These are phyloP conservation scores for Tragelaphus eurycerus DNA, from an alignment of 2,797 vertebrate species.

Conservation along the genomic window DNA sequence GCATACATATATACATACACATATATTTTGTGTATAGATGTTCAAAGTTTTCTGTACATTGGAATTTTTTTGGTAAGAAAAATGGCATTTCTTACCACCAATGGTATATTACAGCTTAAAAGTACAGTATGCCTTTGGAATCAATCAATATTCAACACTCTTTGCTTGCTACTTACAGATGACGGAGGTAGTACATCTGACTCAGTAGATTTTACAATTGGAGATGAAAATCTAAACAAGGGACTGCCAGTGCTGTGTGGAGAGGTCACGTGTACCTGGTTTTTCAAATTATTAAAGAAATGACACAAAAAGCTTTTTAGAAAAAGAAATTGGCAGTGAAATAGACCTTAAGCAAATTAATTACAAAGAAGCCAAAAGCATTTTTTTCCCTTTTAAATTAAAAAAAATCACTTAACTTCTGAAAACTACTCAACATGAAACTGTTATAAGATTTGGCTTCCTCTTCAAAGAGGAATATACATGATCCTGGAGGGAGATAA, in stretches of 20 bases:
- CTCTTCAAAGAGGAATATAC: not conserved
- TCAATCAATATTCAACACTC: not conserved
- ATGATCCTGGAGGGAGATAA: not conserved
- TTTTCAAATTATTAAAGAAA: slow-evolving; percentile 73
- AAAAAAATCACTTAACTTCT: slow-evolving; percentile 57
- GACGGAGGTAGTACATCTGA: slow-evolving; percentile 89
- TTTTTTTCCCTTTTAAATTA: not conserved
- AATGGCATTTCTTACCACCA: not conserved
- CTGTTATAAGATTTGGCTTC: not conserved
- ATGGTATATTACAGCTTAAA: not conserved
- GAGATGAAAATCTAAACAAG: slow-evolving; percentile 95
- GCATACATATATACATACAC: not conserved
- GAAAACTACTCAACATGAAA: not conserved
- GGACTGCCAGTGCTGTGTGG: slow-evolving; percentile 84
- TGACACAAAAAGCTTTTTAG: slow-evolving; percentile 21
- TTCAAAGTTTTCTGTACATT: not conserved
- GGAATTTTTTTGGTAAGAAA: not conserved
- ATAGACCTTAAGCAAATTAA: not conserved
- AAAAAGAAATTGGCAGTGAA: slow-evolving; percentile 12
- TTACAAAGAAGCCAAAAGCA: slow-evolving; percentile 5
- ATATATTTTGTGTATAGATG: not conserved
- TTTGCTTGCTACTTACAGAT: slow-evolving; percentile 87
- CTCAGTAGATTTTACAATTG: slow-evolving; percentile 96
- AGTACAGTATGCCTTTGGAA: not conserved
- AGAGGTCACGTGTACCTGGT: slow-evolving; percentile 84